These are phyloP conservation scores for Ryuthela nishihirai DNA, from an alignment of 2,888 invertebrate species.

Conservation along the genomic window DNA sequence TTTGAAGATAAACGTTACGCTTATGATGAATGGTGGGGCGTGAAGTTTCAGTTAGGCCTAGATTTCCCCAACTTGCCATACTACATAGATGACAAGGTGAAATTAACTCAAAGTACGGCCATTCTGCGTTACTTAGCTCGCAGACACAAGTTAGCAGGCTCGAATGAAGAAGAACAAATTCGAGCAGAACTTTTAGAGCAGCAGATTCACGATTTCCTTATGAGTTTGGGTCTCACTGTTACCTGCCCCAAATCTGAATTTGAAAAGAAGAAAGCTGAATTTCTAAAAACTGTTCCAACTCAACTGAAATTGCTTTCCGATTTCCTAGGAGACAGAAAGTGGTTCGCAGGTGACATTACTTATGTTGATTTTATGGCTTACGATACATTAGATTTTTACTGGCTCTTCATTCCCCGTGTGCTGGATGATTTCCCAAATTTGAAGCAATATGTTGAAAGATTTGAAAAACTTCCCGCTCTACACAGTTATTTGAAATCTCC, in stretches of 20 bases:
- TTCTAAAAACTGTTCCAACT: conserved; percentile 20
- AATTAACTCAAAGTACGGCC: conserved; percentile 48
- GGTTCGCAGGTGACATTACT: conserved; percentile 38
- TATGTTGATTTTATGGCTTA: conserved; percentile 42
- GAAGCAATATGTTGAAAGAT: conserved; percentile 27
- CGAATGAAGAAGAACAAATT: conserved; percentile 24
- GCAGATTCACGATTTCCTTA: conserved; percentile 50
- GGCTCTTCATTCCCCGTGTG: conserved; percentile 22
- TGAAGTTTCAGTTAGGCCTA: conserved; percentile 44
- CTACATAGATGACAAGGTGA: conserved; percentile 50
- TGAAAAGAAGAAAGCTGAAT: conserved; percentile 25
- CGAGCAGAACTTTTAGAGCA: conserved; percentile 38
- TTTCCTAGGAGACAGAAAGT: conserved; percentile 34
- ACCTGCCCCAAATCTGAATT: conserved; percentile 50
- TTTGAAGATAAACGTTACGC: conserved; percentile 53
- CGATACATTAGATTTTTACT: conserved; percentile 39
- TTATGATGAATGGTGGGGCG: conserved; percentile 47
- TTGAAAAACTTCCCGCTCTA: conserved; percentile 37
- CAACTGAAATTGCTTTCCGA: conserved; percentile 25
- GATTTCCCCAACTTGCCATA: conserved; percentile 52
- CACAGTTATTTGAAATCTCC: conserved; percentile 30
- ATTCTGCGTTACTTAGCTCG: conserved; percentile 41
- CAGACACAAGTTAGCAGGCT: conserved; percentile 33
- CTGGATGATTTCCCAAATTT: conserved; percentile 31
- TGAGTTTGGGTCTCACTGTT: conserved; percentile 48